phyloP scores from a whole-genome alignment of 2,113 vertebrate species.

The Microcebus lehilahytsara region DNA sequence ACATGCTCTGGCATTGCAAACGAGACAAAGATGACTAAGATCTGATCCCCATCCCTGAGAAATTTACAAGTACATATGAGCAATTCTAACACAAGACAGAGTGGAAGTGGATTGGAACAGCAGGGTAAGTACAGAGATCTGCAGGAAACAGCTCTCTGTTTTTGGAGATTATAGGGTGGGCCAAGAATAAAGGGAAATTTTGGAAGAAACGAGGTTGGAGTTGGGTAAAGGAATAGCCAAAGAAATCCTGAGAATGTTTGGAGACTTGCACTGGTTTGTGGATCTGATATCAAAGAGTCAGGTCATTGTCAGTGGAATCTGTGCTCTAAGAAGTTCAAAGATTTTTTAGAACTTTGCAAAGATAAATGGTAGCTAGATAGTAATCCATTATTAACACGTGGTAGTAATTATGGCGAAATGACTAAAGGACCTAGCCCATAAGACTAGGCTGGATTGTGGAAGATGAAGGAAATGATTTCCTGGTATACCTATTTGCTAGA shows the following conservation, averaged over 20 bases:
- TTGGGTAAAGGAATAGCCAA: neutral
- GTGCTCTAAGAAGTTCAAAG: neutral
- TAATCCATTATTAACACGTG: neutral
- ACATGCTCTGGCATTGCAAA: neutral
- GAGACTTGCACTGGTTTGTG: neutral
- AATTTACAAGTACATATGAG: neutral
- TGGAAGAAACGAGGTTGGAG: neutral
- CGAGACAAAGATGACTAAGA: neutral
- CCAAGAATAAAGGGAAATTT: neutral
- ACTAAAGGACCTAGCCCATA: neutral
- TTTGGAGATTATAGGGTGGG: neutral
- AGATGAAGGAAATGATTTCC: neutral
- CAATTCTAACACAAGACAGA: conserved; percentile 1
- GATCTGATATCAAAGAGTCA: neutral
- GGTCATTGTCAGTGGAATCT: neutral
- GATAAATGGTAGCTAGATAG: neutral
- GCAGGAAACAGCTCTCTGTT: neutral
- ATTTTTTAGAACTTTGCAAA: neutral
- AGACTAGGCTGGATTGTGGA: neutral
- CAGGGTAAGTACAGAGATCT: neutral
- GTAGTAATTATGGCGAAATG: neutral
- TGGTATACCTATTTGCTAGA: neutral
- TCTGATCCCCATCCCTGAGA: neutral
- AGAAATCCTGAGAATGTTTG: neutral
- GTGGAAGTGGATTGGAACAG: neutral